Evolutionary conservation across 2,888 invertebrate species (phyloP), one percentile per base, ranked within the genome.

Genomic region (Drosophila vallismaia): DNA sequence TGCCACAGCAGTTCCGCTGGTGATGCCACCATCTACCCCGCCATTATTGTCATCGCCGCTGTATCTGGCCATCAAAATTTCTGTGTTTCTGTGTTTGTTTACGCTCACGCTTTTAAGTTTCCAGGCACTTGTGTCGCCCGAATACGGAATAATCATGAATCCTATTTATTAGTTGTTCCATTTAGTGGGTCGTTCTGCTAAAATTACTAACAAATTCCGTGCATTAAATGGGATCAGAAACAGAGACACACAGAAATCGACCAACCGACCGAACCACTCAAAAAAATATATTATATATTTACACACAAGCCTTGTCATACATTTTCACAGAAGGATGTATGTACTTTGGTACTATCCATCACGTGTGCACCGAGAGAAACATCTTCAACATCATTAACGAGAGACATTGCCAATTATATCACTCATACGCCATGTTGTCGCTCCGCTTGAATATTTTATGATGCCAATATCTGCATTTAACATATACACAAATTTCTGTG

Each of bases 81-180:
- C 46, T 50, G 67, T 73, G 74, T 70, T 64, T 70, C 46, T 50
- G 67, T 73, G 74, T 70, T 64, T 70, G 54, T 66, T 55, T 66
- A 66, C 54, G 67, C 67, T 73, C 48, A 66, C 74, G 52, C 52
- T 42, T 69, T 45, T 26, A 53, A 42, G 69, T 64, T 64, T 64
- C 50, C 42, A 48, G 66, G 66, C 69, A 66, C 49, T 73, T 64
- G 40, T 42, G 29, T 54, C 57, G 19, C 38, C 38, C 14, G 12
- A 19, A 45, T 36, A 31, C 9, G 40, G 31, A 64, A 60, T 60
- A 36, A 33, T 59, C 59, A 33, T 28, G 42, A 36, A 31, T n/a
- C 14, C 33, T 62, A 46, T 60, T 60, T 60, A 59, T 40, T 48
- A 29, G 60, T 14, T 49, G 48, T n/a, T 64, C 60, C 24, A 64